Conservation (phyloP, 2,888 invertebrate genomes). For the Gari tellinella region DNA sequence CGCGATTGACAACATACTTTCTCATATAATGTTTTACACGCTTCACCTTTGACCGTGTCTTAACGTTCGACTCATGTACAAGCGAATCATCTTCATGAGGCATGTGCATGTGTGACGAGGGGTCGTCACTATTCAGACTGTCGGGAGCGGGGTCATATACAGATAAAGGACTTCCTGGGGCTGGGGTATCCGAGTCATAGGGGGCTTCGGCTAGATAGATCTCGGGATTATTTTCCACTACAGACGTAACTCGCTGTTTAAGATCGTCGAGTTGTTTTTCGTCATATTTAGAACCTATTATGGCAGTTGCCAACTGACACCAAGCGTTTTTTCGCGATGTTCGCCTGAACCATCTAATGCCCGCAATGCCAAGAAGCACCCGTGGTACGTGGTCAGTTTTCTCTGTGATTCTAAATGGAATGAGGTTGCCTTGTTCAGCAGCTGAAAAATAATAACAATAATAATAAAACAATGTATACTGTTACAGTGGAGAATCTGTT, state of each 20-base stretch:
- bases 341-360: constrained; percentile 50
- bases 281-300: constrained; percentile 23
- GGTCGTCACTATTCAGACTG: constrained; percentile 24
- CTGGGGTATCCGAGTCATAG: constrained; percentile 31
- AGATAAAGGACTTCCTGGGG: constrained; percentile 38
- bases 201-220: constrained; percentile 44
- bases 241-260: constrained; percentile 9
- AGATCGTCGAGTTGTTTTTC: constrained; percentile 4
- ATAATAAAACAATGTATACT: no score
- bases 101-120: neutral
- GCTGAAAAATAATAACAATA: constrained; percentile 26
- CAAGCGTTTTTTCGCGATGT: constrained; percentile 29
- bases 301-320: constrained; percentile 35
- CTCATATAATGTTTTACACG: no score
- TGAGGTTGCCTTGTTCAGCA: constrained; percentile 48
- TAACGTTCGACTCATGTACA: no score
- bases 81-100: no score
- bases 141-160: constrained; percentile 34
- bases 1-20: no score
- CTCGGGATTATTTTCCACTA: constrained; percentile 26
- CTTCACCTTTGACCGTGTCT: no score
- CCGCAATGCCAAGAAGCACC: constrained; percentile 48
- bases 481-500: no score
- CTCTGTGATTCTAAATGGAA: constrained; percentile 51
- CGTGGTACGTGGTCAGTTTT: constrained; percentile 38